phyloP scores from a whole-genome alignment of 1,140 invertebrate genomes.

The Dendroctonus valens region DNA sequence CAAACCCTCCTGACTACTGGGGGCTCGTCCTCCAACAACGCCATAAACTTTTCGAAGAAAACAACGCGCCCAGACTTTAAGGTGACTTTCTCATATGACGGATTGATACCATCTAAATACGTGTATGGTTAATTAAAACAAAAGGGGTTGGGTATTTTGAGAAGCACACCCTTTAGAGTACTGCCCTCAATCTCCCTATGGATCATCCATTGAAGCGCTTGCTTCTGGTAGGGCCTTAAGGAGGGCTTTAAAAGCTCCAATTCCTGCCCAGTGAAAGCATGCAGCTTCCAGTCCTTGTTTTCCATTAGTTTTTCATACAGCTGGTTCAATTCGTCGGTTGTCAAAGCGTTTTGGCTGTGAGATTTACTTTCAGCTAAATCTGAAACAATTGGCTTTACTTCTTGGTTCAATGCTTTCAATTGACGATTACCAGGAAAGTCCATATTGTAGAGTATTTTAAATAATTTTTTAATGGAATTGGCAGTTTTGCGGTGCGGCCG shows the following conservation, averaged over 20 bases:
- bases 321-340: slow-evolving; percentile 27
- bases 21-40: slow-evolving; percentile 47
- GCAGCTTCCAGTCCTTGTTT: slow-evolving; percentile 12
- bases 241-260: slow-evolving; percentile 45
- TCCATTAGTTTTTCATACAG: slow-evolving; percentile 36
- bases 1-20: slow-evolving; percentile 47
- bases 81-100: slow-evolving; percentile 48
- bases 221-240: slow-evolving; percentile 66
- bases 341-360: slow-evolving; percentile 24
- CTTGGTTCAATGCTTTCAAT: neutral
- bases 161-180: slow-evolving; percentile 25
- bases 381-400: slow-evolving; percentile 10
- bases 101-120: slow-evolving; percentile 46
- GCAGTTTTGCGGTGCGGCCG: slow-evolving; percentile 37
- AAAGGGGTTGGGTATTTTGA: neutral
- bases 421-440: neutral
- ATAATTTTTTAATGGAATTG: slow-evolving; percentile 37
- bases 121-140: neutral
- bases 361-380: slow-evolving; percentile 21
- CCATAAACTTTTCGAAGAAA: slow-evolving; percentile 58
- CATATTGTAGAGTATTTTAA: slow-evolving; percentile 35
- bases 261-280: slow-evolving; percentile 31
- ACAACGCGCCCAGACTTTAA: slow-evolving; percentile 48
- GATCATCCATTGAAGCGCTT: slow-evolving; percentile 72
- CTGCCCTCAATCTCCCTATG: slow-evolving; percentile 50